Evolutionary conservation across 1,140 invertebrate genomes (phyloP).

Genomic region (Bombus sibiricus): DNA sequence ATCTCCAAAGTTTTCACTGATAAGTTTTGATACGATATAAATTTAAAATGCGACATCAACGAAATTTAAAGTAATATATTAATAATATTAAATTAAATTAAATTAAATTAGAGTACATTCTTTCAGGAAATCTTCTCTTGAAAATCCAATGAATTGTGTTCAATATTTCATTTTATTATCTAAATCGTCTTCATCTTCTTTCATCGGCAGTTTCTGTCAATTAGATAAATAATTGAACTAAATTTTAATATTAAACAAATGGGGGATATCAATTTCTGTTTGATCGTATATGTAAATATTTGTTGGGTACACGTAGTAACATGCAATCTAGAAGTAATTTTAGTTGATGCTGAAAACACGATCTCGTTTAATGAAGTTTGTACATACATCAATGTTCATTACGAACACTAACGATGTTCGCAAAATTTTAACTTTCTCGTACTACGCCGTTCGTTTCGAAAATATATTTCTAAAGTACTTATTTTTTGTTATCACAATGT

Average conservation of each 20-base stretch:
- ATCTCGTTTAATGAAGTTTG: conserved; percentile 22
- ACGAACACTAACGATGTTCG: neutral
- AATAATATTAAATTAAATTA: no score
- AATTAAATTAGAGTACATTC: no score
- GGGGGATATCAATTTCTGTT: conserved; percentile 10
- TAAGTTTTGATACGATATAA: neutral
- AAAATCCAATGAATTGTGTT: neutral
- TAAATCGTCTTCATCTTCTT: neutral
- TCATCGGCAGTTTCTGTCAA: neutral
- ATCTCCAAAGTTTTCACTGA: neutral
- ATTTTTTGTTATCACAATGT: neutral
- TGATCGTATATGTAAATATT: conserved; percentile 19
- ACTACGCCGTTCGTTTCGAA: neutral
- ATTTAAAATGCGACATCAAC: neutral
- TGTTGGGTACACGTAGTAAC: conserved; percentile 2
- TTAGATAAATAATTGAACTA: neutral
- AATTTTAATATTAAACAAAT: conserved; percentile 2
- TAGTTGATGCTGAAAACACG: conserved; percentile 18
- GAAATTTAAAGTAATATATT: neutral
- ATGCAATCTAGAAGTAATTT: conserved; percentile 36
- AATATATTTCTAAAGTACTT: neutral
- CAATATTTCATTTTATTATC: neutral
- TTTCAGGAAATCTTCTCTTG: no score
- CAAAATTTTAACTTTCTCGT: conserved; percentile 4
- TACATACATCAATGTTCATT: conserved; percentile 3